phyloP scores from a whole-genome alignment of 2,888 invertebrate genomes.

The Leptura quadrifasciata region DNA sequence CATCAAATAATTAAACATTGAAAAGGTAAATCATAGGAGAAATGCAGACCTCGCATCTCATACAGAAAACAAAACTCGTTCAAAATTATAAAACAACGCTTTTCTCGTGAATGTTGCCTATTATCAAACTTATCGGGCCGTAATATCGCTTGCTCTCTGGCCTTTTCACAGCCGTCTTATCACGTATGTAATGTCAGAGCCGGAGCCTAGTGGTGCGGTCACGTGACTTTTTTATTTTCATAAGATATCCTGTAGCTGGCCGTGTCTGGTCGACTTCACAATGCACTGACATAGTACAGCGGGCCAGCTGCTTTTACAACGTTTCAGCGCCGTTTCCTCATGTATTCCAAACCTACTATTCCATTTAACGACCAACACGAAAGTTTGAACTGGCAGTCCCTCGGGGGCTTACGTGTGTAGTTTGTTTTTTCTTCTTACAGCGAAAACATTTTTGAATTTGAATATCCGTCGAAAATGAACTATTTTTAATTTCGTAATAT shows the following conservation, averaged over 20 bases:
- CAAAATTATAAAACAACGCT: conserved; percentile 6
- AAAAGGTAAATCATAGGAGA: not conserved
- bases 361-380: not conserved
- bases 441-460: conserved; percentile 22
- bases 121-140: conserved; percentile 17
- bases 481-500: conserved; percentile 34
- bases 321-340: not conserved
- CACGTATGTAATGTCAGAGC: conserved; percentile 36
- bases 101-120: conserved; percentile 7
- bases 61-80: conserved; percentile 4
- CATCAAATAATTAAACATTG: not conserved
- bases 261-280: conserved; percentile 69
- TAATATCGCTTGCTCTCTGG: conserved; percentile 32
- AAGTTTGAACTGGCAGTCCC: conserved; percentile 8
- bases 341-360: not conserved
- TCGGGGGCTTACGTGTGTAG: conserved; percentile 2
- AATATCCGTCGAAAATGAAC: conserved; percentile 18
- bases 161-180: conserved; percentile 49
- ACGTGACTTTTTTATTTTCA: conserved; percentile 66
- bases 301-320: conserved; percentile 43
- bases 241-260: conserved; percentile 69
- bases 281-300: conserved; percentile 62
- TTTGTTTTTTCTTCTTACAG: conserved; percentile 27
- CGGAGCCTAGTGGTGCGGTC: conserved; percentile 57
- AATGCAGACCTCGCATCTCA: not conserved